Percentiles rank a stretch among this genome's conserved stretches.
Conservation (phyloP, 2,888 invertebrate genomes). For the Nomada fucata region DNA sequence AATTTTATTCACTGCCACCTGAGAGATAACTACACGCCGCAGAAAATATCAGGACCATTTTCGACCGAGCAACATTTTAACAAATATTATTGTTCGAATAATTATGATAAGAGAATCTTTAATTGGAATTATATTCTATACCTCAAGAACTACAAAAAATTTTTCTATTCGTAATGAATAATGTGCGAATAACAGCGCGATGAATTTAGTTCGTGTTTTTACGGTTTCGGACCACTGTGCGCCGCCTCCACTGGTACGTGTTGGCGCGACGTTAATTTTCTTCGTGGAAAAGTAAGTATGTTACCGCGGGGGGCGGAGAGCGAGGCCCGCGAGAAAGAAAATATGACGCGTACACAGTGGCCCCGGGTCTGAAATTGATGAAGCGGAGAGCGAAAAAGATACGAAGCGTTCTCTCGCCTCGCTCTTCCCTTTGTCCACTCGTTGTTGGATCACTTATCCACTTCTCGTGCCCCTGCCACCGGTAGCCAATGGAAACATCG, state of each 20-base stretch:
- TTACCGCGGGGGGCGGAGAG: conserved; percentile 25
- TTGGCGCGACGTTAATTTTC: conserved; percentile 65
- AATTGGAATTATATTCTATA: too few relatives aligned
- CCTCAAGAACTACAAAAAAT: too few relatives aligned
- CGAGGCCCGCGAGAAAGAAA: conserved; percentile 39
- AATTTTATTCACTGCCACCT: too few relatives aligned
- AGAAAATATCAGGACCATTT: too few relatives aligned
- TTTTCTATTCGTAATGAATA: too few relatives aligned
- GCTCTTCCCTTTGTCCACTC: conserved; percentile 51
- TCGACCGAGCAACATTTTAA: too few relatives aligned
- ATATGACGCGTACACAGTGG: conserved; percentile 52
- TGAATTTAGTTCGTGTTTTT: too few relatives aligned
- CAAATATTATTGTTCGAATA: too few relatives aligned
- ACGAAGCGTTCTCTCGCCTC: conserved; percentile 6
- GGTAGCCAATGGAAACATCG: conserved; percentile 53
- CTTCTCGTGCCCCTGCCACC: background rate
- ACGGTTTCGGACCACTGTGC: too few relatives aligned
- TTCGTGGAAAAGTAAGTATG: conserved; percentile 59
- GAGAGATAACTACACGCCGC: too few relatives aligned
- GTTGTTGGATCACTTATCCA: conserved; percentile 50
- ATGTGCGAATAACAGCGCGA: too few relatives aligned
- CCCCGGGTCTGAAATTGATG: conserved; percentile 57
- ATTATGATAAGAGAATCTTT: too few relatives aligned
- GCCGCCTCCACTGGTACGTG: conserved; percentile 54
- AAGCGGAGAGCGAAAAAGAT: conserved; percentile 52